Base-by-base conservation (phyloP, 2,113 vertebrate species). In the Percina caprodes region DNA sequence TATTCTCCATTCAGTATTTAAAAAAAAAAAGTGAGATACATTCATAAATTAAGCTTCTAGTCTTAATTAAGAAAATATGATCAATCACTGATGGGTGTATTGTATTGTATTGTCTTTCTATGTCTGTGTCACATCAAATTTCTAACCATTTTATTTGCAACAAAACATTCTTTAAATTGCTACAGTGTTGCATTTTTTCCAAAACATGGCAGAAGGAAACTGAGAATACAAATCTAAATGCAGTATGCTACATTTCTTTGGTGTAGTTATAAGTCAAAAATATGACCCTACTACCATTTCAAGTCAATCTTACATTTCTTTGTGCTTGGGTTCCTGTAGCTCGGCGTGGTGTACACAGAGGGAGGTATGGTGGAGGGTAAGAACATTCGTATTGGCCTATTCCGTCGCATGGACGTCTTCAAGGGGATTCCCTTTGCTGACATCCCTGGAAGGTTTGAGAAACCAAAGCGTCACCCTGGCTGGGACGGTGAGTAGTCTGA, bases 351-450 rank as follows among this genome's bases (percentile, higher is more conserved):
- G 67, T 16, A 72, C 89, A 99, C 97, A 0, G 98, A 99, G 83
- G 96, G 97, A 0, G 98, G 98, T 33, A 96, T 96, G 83, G 97
- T 99, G 70, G 56, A 97, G 92, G 98, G 98, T 0, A 23, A 94
- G 46, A 97, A 52, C 74, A 94, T 96, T 83, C 91, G 52, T 7
- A 83, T 96, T 10, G 93, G 96, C 6, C 72, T 95, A 1, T 88
- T 85, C 0, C 30, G 77, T 21, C 94, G 90, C 3, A 58, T 99
- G 0, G 97, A 99, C n/a, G 54, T 97, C 82, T 99, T 99, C 89
- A 98, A 74, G 80, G 98, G 98, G 15, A 96, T 99, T 76, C 98
- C 98, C 23, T 99, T 96, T 18, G 97, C 96, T 2, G 98, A 95
- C 0, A 83, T 94, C 0, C 91, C 98, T 8, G 96, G 93, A 23